These are phyloP conservation scores for Helostoma temminkii DNA, from an alignment of 2,797 vertebrate species.

Conservation along the genomic window DNA sequence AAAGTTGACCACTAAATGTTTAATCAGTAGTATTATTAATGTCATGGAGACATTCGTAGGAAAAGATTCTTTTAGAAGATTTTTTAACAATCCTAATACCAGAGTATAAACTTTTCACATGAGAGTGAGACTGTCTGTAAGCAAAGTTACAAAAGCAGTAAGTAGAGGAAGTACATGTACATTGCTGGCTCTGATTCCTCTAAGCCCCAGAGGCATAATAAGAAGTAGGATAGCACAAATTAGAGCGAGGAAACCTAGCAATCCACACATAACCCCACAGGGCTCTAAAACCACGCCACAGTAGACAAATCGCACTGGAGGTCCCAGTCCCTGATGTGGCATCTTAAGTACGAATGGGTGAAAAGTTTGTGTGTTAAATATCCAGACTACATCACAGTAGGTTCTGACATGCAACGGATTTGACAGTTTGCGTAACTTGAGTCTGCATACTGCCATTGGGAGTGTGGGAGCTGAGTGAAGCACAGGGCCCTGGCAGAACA, in stretches of 20 bases:
- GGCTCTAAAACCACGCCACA: slow-evolving; percentile 20
- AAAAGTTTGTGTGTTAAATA: slow-evolving; percentile 15
- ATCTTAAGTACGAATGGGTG: background rate
- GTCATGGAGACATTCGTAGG: background rate
- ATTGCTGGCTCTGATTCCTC: slow-evolving; percentile 31
- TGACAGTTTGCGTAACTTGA: slow-evolving; percentile 33
- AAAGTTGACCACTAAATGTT: background rate
- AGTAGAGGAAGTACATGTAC: slow-evolving; percentile 25
- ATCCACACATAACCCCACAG: slow-evolving; percentile 12
- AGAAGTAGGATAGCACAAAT: slow-evolving; percentile 69
- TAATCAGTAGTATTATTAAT: background rate
- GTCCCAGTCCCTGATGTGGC: background rate
- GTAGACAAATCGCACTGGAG: background rate
- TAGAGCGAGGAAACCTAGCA: slow-evolving; percentile 39
- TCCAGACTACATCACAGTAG: slow-evolving; percentile 2
- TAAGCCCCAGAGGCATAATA: slow-evolving; percentile 50
- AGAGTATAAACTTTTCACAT: background rate
- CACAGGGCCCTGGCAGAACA: slow-evolving; percentile 34
- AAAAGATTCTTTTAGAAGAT: too few relatives aligned
- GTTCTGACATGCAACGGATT: slow-evolving; percentile 21
- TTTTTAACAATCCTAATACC: background rate
- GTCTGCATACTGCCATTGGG: slow-evolving; percentile 19
- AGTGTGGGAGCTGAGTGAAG: slow-evolving; percentile 39
- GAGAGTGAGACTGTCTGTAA: slow-evolving; percentile 4
- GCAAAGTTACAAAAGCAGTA: slow-evolving; percentile 30